phyloP scores from a whole-genome alignment of 2,113 vertebrate genomes.

The Anhinga anhinga region DNA sequence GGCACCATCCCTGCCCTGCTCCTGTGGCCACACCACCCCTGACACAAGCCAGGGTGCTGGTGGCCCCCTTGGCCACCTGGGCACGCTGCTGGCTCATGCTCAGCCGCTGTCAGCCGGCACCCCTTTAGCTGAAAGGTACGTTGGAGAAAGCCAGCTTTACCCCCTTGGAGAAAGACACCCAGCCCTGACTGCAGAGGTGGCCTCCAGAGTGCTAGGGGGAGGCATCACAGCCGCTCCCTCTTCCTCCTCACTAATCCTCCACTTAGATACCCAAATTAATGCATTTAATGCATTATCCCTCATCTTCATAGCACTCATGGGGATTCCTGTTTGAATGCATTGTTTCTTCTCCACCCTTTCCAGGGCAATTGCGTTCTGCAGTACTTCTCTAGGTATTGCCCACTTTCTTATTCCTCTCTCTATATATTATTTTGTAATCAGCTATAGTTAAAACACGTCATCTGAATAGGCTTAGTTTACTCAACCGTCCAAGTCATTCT shows the following conservation, averaged over 20 bases:
- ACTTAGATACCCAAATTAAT: not conserved
- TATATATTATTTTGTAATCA: not conserved
- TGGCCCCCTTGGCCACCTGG: too few species aligned
- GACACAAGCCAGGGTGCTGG: too few species aligned
- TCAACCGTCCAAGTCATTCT: not conserved
- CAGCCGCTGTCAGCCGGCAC: too few species aligned
- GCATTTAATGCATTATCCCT: not conserved
- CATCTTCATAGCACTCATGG: not conserved
- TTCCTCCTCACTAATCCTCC: not conserved
- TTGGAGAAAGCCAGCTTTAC: not conserved
- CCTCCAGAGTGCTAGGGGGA: not conserved
- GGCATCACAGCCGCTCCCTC: not conserved
- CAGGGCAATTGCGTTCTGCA: accelerated
- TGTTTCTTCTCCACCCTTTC: not conserved
- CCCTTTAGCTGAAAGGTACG: not conserved
- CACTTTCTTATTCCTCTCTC: too few species aligned
- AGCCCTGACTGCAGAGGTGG: not conserved
- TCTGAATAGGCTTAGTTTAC: not conserved
- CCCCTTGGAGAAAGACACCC: too few species aligned
- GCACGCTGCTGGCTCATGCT: too few species aligned
- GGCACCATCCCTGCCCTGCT: too few species aligned
- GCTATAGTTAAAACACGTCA: accelerated
- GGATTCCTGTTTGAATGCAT: not conserved
- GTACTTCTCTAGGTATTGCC: not conserved
- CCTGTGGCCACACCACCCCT: too few species aligned